These are phyloP conservation scores for Scelioninae gen. 1 DNA, from an alignment of 2,888 invertebrate genomes.

Conservation along the genomic window DNA sequence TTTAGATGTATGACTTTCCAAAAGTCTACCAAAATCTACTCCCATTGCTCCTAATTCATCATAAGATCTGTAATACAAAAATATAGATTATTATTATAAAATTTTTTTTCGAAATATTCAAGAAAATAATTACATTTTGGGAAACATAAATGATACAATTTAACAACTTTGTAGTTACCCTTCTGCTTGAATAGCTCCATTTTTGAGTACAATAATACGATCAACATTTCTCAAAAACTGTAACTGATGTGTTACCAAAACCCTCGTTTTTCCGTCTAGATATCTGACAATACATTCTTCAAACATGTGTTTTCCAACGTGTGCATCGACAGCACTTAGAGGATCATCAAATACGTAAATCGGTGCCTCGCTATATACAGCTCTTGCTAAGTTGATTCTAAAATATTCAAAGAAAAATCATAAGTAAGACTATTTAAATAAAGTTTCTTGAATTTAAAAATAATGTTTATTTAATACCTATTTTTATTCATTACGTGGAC, in stretches of 20 bases:
- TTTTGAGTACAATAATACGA: constrained; percentile 81
- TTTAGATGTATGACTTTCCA: constrained; percentile 81
- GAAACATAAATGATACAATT: neutral
- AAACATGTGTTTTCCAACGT: constrained; percentile 95
- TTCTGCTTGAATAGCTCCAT: constrained; percentile 79
- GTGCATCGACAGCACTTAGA: constrained; percentile 95
- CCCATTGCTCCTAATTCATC: constrained; percentile 90
- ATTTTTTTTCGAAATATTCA: too few relatives aligned
- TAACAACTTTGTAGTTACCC: constrained; percentile 72
- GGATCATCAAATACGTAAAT: constrained; percentile 96
- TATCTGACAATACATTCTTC: constrained; percentile 90
- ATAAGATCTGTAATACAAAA: constrained; percentile 85
- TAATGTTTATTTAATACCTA: too few relatives aligned
- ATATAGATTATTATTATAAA: too few relatives aligned
- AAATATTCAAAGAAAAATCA: too few relatives aligned
- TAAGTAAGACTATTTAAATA: too few relatives aligned
- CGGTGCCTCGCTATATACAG: constrained; percentile 93
- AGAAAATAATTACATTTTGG: too few relatives aligned
- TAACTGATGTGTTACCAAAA: constrained; percentile 87
- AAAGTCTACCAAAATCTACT: constrained; percentile 90
- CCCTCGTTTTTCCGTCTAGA: constrained; percentile 85
- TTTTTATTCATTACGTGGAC: too few relatives aligned
- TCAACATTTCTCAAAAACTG: constrained; percentile 85
- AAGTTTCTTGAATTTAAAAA: too few relatives aligned
- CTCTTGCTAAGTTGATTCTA: too few relatives aligned